Base-by-base conservation (phyloP, 2,888 invertebrate species). In the Cantharis rufa region DNA sequence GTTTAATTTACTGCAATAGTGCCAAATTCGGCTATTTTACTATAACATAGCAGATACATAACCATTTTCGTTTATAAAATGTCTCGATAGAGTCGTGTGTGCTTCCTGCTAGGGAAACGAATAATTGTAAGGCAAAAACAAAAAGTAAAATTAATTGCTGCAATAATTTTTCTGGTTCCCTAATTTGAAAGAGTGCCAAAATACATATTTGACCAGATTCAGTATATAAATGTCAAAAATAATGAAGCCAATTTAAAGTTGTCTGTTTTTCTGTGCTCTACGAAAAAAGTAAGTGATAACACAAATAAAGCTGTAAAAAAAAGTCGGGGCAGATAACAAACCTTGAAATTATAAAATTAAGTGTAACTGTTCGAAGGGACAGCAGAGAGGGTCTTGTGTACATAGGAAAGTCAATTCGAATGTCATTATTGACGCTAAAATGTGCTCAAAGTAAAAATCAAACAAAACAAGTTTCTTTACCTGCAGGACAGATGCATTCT, bases 401-500 rank as follows among this genome's bases (percentile, higher is more conserved):
- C 64, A 66, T 11, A 66, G 24, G 9, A 66, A 66, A 66, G 64
- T 66, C 64, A 24, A 66, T 66, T 21, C 24, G 13, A 21, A 21
- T 10, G 16, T 66, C 11, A 66, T 66, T 66, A 66, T 66, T 66
- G 21, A 66, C 18, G 13, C 15, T 18, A n/a, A 66, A 66, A 18
- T 66, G 64, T 66, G 18, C n/a, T 18, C n/a, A 24, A 21, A n/a
- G 13, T 21, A 10, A 66, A 66, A 66, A 66, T 66, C 13, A n/a
- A 16, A 66, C 64, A 66, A 66, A 66, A 66, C 21, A 48, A 48
- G 48, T 48, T 48, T 48, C 48, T 48, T 48, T 87, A 93, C 94
- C 94, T 93, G 93, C 90, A 87, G 93, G 93, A 90, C 94, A 94
- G 82, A 90, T 89, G 90, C 94, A 94, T 88, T 93, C 92, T 15